phyloP scores from a whole-genome alignment of 1,140 invertebrate species.

The Halictus rubicundus region DNA sequence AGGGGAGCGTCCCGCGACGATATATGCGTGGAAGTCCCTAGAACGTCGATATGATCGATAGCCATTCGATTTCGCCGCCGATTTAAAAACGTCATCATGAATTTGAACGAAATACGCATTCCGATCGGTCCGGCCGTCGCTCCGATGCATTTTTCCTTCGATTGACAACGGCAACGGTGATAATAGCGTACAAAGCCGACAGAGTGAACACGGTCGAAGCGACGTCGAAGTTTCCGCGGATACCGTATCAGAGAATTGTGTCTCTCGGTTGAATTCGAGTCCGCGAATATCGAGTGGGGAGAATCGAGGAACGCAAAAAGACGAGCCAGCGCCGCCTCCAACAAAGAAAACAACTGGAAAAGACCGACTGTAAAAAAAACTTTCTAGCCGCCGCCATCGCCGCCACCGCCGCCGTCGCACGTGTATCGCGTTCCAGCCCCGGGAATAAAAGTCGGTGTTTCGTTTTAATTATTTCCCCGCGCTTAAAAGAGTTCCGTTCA shows the following conservation, averaged over 20 bases:
- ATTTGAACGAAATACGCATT: conserved; percentile 4
- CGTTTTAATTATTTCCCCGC: background rate
- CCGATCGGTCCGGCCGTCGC: background rate
- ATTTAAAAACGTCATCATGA: conserved; percentile 1
- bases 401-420: too few species aligned
- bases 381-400: background rate
- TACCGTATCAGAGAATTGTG: background rate
- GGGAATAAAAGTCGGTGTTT: background rate
- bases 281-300: background rate
- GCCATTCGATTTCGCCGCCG: background rate
- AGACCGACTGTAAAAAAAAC: background rate
- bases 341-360: background rate
- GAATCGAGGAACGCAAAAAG: background rate
- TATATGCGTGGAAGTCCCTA: background rate
- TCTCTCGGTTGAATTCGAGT: conserved; percentile 1
- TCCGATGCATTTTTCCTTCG: background rate
- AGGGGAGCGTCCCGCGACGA: background rate
- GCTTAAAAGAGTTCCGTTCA: background rate
- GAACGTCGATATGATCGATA: background rate
- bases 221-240: background rate
- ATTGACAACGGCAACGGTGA: conserved; percentile 5
- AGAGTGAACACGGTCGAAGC: conserved; percentile 1
- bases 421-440: background rate
- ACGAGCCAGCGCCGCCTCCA: background rate
- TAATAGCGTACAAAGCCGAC: conserved; percentile 1